Evolutionary conservation across 2,888 invertebrate species (phyloP).

Genomic region (Drosophila kanekoi): DNA sequence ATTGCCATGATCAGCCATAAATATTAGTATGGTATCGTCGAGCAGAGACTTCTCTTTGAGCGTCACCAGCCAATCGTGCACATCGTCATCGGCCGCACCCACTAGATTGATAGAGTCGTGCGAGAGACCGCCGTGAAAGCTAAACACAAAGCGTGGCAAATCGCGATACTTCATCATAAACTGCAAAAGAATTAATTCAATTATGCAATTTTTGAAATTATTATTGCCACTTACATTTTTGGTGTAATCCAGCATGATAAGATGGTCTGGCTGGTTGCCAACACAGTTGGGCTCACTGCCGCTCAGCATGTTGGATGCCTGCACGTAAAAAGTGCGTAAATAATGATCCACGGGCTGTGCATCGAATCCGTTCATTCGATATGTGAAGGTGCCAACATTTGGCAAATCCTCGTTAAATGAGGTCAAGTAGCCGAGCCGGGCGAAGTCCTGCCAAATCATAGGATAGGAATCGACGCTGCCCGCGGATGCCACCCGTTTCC

Average conservation of each 20-base stretch:
- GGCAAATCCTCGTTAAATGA: conserved; percentile 95
- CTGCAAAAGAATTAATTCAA: conserved; percentile 69
- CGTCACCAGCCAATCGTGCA: conserved; percentile 88
- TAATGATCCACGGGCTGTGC: conserved; percentile 95
- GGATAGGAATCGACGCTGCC: conserved; percentile 91
- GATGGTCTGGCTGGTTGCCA: conserved; percentile 90
- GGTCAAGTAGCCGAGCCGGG: conserved; percentile 89
- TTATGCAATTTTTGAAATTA: conserved; percentile 19
- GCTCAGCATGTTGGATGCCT: conserved; percentile 87
- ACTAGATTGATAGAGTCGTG: conserved; percentile 94
- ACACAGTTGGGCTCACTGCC: conserved; percentile 88
- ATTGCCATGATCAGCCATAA: conserved; percentile 98
- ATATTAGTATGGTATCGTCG: conserved; percentile 92
- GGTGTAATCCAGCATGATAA: conserved; percentile 88
- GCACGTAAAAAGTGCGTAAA: conserved; percentile 92
- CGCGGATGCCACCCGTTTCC: conserved; percentile 89
- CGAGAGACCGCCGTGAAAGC: conserved; percentile 95
- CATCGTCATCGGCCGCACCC: conserved; percentile 91
- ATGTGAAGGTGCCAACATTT: conserved; percentile 94
- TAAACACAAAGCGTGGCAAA: conserved; percentile 92
- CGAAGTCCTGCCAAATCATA: conserved; percentile 93
- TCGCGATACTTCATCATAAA: conserved; percentile 88
- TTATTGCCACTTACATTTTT: conserved; percentile 87
- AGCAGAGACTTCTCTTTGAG: conserved; percentile 88
- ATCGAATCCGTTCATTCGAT: conserved; percentile 94